Evolutionary conservation across 2,797 vertebrate genomes (phyloP), one percentile per base, ranked within the genome.

Genomic region (Channa striata): DNA sequence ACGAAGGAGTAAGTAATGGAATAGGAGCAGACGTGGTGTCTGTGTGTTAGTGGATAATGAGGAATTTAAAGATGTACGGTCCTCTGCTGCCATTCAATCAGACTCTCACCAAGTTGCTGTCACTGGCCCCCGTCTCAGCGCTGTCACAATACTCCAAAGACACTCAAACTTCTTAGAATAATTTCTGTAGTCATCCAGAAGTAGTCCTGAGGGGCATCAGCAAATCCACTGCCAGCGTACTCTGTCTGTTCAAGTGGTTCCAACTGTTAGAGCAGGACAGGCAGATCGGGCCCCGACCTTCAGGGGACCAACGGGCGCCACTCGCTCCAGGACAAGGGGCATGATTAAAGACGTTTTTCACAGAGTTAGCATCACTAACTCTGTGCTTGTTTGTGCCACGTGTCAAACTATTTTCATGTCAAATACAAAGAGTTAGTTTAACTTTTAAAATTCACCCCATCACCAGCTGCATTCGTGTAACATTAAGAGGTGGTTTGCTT

Each of bases 11-110:
- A 80, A 86, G 87, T 91, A 93, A 93, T 89, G 89, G 88, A 92
- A 91, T 80, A 87, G 89, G 78, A 89, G 92, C 89, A 83, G 86
- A 82, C 84, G 85, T 82, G 75, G 84, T 66, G 83, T 81, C 90
- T 85, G 86, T 88, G 91, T 90, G 89, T 92, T 90, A 87, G 82
- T 79, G 88, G 89, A 87, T 92, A 90, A 93, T 91, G 89, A 93
- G 89, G 89, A 93, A 90, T 91, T 92, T 91, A 89, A 86, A 87
- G 82, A 88, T 83, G 87, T 81, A 78, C 59, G 77, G 61, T 79
- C 72, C 68, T 89, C 83, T 70, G 80, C 85, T 83, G 85, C 86
- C 87, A 75, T 88, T 91, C 90, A 88, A 61, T 86, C 87, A 82
- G 50, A 70, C 77, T 74, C 72, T 74, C 77, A 53, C 54, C 66